phyloP scores from a whole-genome alignment of 1,140 invertebrate species.

The Calycopis cecrops region DNA sequence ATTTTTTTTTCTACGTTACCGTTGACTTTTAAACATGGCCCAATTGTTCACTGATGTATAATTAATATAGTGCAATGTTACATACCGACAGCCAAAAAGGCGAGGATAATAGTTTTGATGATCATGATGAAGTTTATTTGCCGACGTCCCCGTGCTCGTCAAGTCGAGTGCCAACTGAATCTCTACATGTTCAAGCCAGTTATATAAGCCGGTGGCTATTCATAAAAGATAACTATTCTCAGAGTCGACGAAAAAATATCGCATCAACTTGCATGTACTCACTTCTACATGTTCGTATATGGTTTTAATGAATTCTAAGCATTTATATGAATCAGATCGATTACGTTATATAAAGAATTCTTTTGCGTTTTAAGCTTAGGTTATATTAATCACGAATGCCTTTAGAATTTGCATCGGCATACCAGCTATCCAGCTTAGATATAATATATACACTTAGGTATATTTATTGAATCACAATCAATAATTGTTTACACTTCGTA shows the following conservation, averaged over 20 bases:
- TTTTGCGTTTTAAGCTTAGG: too few species aligned
- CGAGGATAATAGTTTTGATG: conserved; percentile 13
- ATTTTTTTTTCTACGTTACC: background rate
- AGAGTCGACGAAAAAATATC: conserved; percentile 9
- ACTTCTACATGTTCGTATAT: background rate
- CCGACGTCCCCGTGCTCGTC: conserved; percentile 10
- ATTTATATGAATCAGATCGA: conserved; percentile 1
- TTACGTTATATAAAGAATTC: background rate
- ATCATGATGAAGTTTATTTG: conserved; percentile 10
- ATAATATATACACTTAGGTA: too few species aligned
- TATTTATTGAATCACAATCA: too few species aligned
- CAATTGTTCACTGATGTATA: background rate
- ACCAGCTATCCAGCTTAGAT: too few species aligned
- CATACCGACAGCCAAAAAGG: conserved; percentile 20
- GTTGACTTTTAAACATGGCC: background rate
- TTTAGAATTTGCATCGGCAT: too few species aligned
- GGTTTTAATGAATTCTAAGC: conserved; percentile 2
- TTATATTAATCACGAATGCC: too few species aligned
- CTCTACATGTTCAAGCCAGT: background rate
- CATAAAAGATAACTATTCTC: conserved; percentile 11
- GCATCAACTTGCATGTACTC: background rate
- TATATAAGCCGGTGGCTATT: conserved; percentile 15
- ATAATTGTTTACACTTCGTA: too few species aligned
- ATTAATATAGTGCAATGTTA: background rate
- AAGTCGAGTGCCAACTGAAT: conserved; percentile 13